These are phyloP conservation scores for Pachycephus smyrnensis DNA, from an alignment of 2,888 invertebrate species.

Conservation along the genomic window DNA sequence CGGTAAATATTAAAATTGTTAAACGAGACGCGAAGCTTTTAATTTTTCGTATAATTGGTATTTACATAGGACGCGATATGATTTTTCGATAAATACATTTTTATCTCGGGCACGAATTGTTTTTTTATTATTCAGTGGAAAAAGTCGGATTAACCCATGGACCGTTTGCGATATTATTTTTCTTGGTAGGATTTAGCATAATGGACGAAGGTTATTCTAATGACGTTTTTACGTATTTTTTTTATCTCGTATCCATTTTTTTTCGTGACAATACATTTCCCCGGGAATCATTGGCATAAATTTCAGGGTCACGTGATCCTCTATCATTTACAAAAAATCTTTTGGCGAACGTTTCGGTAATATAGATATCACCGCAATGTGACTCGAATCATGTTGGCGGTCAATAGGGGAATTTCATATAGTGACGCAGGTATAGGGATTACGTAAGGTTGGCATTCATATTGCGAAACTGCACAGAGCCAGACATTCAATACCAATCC, in stretches of 20 bases:
- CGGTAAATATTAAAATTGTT: no score
- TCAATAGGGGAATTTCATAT: not conserved
- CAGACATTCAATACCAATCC: constrained; percentile 37
- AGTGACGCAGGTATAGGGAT: not conserved
- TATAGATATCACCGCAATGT: not conserved
- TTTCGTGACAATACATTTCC: no score
- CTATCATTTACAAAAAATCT: not conserved
- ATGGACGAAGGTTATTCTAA: not conserved
- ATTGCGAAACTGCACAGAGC: not conserved
- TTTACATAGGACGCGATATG: no score
- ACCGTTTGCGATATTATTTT: no score
- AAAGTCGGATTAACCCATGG: no score
- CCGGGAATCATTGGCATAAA: not conserved
- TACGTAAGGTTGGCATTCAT: not conserved
- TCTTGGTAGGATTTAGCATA: no score
- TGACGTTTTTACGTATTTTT: not conserved
- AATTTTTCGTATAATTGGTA: no score
- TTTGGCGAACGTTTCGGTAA: not conserved
- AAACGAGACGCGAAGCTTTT: no score
- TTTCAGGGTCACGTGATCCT: no score
- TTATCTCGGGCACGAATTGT: no score
- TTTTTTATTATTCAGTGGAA: no score
- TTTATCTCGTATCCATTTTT: not conserved
- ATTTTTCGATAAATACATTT: no score
- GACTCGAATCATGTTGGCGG: not conserved